Evolutionary conservation across 2,113 vertebrate species (phyloP), one percentile per base, ranked within the genome.

Genomic region (Glareola pratincola): DNA sequence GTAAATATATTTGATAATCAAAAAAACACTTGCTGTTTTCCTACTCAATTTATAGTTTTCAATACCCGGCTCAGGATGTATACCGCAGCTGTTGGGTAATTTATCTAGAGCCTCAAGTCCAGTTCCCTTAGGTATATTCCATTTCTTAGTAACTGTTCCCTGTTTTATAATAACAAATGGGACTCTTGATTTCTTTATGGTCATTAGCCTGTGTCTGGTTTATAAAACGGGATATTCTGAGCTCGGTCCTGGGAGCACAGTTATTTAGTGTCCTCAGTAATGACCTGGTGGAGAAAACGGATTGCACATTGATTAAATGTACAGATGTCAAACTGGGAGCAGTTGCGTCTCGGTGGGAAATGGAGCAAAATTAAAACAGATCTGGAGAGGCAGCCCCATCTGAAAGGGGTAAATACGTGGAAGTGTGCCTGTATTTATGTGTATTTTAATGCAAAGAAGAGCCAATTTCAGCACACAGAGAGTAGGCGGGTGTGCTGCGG

Each of bases 61-160:
- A 56, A 14, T 72, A 2, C 57, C 37, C 75, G 8, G 5, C 63
- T 64, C 17, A 2, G 43, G 80, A 30, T 19, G 9, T 32, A 5
- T 11, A 14, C 10, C 30, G 68, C 80, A 88, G 75, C 94, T 64
- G 75, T 27, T 43, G 67, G 63, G 90, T 88, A 10, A 93, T 96
- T 88, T 53, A 50, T 90, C 88, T 78, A 5, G 12, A 88, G 62
- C 47, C 53, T 59, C 0, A 88, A 71, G 30, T 43, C 71, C 67
- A 6, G 53, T 45, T 96, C 94, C 94, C 94, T 39, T 21, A 43
- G 90, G 93, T 57, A 6, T 90, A 54, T 90, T 95, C 45, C 34
- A 43, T 90, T 84, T 54, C 90, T 80, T 17, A 29, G 63, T 66
- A 88, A 92, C 85, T 29, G 23, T 80, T 95, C 85, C 90, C 88